Evolutionary conservation across 2,888 invertebrate genomes (phyloP), one percentile per base, ranked within the genome.

Genomic region (Platycnemis pennipes): DNA sequence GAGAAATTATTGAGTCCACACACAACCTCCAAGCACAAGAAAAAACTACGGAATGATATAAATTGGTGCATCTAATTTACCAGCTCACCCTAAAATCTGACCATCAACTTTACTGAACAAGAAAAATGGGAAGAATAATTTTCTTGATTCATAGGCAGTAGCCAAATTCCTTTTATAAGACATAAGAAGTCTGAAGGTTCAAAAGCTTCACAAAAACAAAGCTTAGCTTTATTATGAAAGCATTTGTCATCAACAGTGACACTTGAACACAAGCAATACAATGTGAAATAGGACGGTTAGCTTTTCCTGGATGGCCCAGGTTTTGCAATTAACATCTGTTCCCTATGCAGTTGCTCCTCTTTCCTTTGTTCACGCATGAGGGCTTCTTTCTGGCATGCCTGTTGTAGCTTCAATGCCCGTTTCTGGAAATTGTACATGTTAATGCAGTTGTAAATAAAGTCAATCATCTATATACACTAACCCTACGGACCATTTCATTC

Each of bases 341-440:
- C 96, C 94, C 96, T 95, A 94, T 96, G 96, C 94, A 96, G 95
- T 95, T 96, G 96, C 95, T 96, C 95, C 94, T 96, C 96, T 26
- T 96, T 95, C 94, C 95, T 96, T 63, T 96, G 96, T 94, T 96
- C 96, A 94, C 95, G 96, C 49, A 95, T 95, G 56, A 96, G 95
- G 44, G 96, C 96, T 95, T 96, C 96, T 95, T 96, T 96, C 95
- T 97, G 96, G 95, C 96, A 96, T 63, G 96, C 95, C 95, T 96
- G 96, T 95, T 97, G 96, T 94, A 97, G 95, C 42, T 96, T 95
- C 87, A 96, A 77, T 3, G 96, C 96, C 95, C 96, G 96, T 96
- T 96, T 97, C 97, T 97, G 94, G 26, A 63, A 42, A 53, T n/a
- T 53, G 2, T 53, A 13, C 1, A 44, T 22, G n/a, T 2, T 26